phyloP scores from a whole-genome alignment of 2,113 vertebrate species.

The Dromaius novaehollandiae region DNA sequence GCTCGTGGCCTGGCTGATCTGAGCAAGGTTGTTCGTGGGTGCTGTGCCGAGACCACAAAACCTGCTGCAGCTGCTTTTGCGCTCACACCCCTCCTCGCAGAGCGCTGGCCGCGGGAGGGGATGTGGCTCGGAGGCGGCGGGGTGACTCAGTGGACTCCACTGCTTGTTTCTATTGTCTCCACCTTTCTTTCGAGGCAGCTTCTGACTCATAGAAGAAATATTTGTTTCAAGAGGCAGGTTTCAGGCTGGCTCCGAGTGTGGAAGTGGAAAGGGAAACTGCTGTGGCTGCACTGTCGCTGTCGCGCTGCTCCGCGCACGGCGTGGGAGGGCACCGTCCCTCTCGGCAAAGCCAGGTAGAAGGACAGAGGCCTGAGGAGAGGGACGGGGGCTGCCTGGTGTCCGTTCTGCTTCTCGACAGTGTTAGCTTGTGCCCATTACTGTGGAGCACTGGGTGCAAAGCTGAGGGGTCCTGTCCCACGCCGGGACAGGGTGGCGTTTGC shows the following conservation, averaged over 20 bases:
- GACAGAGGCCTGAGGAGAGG: background rate
- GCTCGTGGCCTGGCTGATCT: fast-evolving
- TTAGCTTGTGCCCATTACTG: no score
- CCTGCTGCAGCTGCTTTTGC: fast-evolving
- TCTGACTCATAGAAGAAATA: conserved; percentile 15
- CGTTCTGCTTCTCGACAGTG: background rate
- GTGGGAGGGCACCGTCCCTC: fast-evolving
- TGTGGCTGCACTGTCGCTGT: fast-evolving
- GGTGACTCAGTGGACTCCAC: background rate
- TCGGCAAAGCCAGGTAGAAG: fast-evolving
- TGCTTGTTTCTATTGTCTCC: background rate
- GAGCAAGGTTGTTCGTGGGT: fast-evolving
- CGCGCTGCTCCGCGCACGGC: fast-evolving
- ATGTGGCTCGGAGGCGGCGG: background rate
- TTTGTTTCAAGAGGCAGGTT: background rate
- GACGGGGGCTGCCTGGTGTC: background rate
- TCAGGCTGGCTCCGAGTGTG: fast-evolving
- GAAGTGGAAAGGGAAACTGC: background rate
- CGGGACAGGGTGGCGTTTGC: no score
- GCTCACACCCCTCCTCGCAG: background rate
- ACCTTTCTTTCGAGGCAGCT: background rate
- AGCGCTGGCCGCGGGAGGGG: fast-evolving
- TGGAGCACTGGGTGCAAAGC: background rate
- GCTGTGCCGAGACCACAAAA: fast-evolving
- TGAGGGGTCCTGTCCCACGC: fast-evolving